phyloP scores from a whole-genome alignment of 1,140 invertebrate genomes.

The Brachionus koreanus region DNA sequence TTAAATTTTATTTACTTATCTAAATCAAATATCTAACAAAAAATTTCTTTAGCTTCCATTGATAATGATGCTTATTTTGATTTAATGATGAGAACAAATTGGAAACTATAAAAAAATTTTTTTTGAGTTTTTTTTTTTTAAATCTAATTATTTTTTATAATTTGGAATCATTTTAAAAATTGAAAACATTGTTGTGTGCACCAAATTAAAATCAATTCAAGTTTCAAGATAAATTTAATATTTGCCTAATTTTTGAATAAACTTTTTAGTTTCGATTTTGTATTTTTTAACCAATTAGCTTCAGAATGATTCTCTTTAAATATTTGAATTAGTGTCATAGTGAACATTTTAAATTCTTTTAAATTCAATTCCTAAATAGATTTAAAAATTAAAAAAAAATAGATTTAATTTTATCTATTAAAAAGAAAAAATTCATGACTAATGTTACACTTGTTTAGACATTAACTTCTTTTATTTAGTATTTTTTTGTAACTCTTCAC shows the following conservation, averaged over 20 bases:
- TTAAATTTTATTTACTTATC: not conserved
- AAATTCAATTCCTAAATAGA: conserved; percentile 51
- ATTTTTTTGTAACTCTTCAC: too few species aligned
- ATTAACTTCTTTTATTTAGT: too few species aligned
- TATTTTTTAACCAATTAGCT: not conserved
- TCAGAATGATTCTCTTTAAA: conserved; percentile 46
- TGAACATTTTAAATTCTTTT: conserved; percentile 50
- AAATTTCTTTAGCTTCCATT: conserved; percentile 50
- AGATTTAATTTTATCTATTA: too few species aligned
- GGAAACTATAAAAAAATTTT: conserved; percentile 48
- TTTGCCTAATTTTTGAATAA: conserved; percentile 11
- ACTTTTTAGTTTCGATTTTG: not conserved
- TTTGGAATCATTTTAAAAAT: not conserved
- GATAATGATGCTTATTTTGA: conserved; percentile 56
- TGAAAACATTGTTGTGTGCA: not conserved
- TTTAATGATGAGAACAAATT: conserved; percentile 56
- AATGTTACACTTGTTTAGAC: too few species aligned
- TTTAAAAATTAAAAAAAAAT: too few species aligned
- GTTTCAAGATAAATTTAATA: not conserved
- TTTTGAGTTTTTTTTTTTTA: not conserved
- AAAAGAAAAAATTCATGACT: too few species aligned
- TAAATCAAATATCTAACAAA: not conserved
- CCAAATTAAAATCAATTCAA: not conserved
- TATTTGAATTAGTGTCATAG: conserved; percentile 52
- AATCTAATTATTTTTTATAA: not conserved